phyloP scores from a whole-genome alignment of 2,797 vertebrate species.

The Propithecus perrieri region DNA sequence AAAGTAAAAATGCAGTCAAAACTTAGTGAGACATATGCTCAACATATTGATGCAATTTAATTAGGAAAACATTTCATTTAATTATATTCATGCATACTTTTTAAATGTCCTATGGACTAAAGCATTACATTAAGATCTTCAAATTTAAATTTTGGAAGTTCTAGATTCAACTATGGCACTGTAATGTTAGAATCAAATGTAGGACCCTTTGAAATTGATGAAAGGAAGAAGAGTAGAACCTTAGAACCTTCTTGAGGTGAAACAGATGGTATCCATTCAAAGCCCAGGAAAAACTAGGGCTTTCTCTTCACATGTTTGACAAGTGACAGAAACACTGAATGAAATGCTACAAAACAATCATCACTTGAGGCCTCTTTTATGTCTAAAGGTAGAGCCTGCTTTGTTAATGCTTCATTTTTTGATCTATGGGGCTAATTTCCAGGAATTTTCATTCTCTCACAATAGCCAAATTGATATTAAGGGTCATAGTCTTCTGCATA shows the following conservation, averaged over 20 bases:
- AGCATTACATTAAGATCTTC: background rate
- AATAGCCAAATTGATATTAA: conserved; percentile 57
- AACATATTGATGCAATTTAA: conserved; percentile 15
- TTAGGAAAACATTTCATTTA: background rate
- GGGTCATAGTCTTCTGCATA: conserved; percentile 61
- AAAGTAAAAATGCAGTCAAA: conserved; percentile 2
- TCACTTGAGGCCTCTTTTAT: background rate
- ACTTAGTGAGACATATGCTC: background rate
- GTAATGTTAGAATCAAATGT: conserved; percentile 1
- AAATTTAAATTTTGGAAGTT: background rate
- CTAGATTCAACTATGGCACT: background rate
- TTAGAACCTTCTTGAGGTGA: background rate
- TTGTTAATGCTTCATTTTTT: background rate
- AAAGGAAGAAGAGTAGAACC: background rate
- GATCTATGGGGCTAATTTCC: conserved; percentile 23
- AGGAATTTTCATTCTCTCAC: conserved; percentile 43
- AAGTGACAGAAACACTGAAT: conserved; percentile 10
- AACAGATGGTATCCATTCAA: background rate
- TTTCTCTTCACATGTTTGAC: background rate
- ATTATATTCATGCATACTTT: background rate
- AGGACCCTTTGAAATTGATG: background rate
- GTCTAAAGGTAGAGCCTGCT: background rate
- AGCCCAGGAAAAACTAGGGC: background rate
- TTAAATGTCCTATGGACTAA: background rate
- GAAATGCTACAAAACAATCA: background rate